These are phyloP conservation scores for Mus pahari DNA, from an alignment of 2,113 vertebrate genomes.

Conservation along the genomic window DNA sequence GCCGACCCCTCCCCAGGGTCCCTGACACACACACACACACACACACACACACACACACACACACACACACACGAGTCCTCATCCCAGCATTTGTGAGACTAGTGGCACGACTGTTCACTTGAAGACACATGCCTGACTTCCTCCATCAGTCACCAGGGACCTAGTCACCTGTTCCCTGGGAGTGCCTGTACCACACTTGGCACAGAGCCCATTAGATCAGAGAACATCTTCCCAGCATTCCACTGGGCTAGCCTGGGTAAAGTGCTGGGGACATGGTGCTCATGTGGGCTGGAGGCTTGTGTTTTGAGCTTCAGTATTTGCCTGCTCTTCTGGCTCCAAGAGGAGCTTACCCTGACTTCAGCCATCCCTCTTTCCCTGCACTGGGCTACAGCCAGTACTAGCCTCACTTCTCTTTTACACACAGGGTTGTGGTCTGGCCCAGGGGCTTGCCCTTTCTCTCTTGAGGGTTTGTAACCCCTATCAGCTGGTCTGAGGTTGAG, in stretches of 20 bases:
- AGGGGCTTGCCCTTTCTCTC: neutral
- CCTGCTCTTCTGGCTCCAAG: neutral
- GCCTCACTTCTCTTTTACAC: neutral
- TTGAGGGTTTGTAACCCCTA: neutral
- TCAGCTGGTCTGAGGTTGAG: neutral
- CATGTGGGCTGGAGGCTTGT: neutral
- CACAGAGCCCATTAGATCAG: neutral
- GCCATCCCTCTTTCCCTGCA: accelerated
- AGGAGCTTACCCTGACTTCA: neutral
- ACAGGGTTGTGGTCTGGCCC: neutral
- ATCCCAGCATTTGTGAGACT: accelerated
- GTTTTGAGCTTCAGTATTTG: neutral
- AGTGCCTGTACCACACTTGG: neutral
- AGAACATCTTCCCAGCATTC: neutral
- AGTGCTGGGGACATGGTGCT: neutral
- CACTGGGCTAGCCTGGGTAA: neutral
- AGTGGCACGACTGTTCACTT: neutral
- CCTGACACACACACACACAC: neutral
- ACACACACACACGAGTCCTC: neutral
- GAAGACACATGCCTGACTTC: neutral
- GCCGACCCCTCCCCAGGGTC: neutral
- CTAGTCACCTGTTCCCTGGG: neutral
- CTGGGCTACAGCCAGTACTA: neutral
- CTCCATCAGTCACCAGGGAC: neutral
- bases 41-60: neutral